Conservation (phyloP, 2,113 vertebrate species). For the Agapornis roseicollis region DNA sequence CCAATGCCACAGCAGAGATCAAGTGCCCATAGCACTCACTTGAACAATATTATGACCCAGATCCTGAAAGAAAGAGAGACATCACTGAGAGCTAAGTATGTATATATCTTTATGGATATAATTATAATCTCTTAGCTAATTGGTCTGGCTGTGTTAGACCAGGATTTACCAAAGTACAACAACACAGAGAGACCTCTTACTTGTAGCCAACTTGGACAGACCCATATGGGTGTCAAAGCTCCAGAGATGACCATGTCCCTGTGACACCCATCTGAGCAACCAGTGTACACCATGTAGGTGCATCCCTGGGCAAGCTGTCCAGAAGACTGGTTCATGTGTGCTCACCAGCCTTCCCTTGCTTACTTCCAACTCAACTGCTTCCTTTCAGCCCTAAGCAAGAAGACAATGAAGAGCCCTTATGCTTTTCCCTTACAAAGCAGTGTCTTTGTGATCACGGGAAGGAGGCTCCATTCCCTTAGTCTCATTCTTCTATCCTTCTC, state of each 20-base stretch:
- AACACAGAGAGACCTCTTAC: no score
- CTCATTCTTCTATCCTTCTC: background rate
- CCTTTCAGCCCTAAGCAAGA: background rate
- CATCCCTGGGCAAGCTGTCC: background rate
- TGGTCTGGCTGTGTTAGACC: background rate
- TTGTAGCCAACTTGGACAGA: background rate
- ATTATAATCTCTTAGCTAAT: background rate
- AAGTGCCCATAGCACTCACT: background rate
- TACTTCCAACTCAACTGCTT: background rate
- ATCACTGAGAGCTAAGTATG: background rate
- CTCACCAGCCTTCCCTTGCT: background rate
- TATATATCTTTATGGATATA: background rate
- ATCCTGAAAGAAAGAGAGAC: background rate
- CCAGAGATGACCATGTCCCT: accelerated
- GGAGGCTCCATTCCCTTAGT: background rate
- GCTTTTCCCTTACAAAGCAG: background rate
- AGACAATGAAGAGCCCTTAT: background rate
- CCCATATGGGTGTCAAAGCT: background rate
- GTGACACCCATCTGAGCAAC: accelerated
- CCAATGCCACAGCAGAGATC: background rate
- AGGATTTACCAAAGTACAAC: background rate
- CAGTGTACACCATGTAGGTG: accelerated
- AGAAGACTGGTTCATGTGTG: background rate
- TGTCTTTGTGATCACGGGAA: background rate
- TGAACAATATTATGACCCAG: background rate